These are phyloP conservation scores for Bombus waltoni DNA, from an alignment of 1,140 invertebrate genomes.

Conservation along the genomic window DNA sequence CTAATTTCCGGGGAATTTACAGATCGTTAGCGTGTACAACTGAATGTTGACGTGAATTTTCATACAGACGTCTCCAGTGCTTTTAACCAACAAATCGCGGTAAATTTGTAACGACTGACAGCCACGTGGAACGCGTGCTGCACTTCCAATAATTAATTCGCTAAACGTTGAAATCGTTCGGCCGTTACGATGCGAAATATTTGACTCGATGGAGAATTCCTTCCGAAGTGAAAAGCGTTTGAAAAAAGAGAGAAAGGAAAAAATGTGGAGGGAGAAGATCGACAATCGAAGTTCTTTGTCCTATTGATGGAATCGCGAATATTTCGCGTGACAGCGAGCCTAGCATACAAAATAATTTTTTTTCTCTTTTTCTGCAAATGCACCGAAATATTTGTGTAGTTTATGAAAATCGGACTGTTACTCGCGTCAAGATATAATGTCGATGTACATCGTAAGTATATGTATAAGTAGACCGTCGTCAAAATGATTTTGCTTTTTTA, in stretches of 20 bases:
- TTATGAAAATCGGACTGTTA: background rate
- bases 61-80: conserved; percentile 42
- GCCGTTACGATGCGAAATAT: conserved; percentile 37
- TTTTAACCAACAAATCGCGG: conserved; percentile 52
- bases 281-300: conserved; percentile 13
- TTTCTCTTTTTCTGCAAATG: background rate
- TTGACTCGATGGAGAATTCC: conserved; percentile 9
- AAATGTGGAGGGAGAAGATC: background rate
- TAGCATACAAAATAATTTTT: background rate
- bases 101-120: conserved; percentile 51
- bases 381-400: background rate
- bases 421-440: too few species aligned
- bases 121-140: background rate
- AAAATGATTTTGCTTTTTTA: too few species aligned
- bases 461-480: too few species aligned
- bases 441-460: too few species aligned
- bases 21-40: conserved; percentile 49
- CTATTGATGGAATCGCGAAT: conserved; percentile 8
- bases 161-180: conserved; percentile 46
- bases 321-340: background rate
- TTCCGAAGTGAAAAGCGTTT: background rate
- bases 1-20: conserved; percentile 54
- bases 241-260: background rate
- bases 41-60: conserved; percentile 53
- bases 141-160: conserved; percentile 52